These are phyloP conservation scores for Cremastinae sp. DNA, from an alignment of 2,888 invertebrate species.

Conservation along the genomic window DNA sequence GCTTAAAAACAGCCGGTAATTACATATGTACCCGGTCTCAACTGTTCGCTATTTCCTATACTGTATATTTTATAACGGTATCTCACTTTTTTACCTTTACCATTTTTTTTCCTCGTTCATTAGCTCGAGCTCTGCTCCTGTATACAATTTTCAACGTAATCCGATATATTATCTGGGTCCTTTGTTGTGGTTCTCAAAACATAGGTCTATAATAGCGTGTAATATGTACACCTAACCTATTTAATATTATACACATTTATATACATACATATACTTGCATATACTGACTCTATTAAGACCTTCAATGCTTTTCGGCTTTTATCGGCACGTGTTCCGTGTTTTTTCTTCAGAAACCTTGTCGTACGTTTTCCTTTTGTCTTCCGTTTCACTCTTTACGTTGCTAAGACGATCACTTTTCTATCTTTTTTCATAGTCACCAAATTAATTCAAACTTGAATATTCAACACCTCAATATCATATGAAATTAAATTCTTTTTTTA, in stretches of 20 bases:
- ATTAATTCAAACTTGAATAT: no score
- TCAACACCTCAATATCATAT: no score
- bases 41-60: constrained; percentile 61
- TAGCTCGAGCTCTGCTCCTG: constrained; percentile 50
- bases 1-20: constrained; percentile 57
- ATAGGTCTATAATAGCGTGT: constrained; percentile 51
- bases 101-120: constrained; percentile 62
- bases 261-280: no score
- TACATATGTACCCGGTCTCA: constrained; percentile 55
- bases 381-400: not conserved
- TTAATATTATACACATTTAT: not conserved
- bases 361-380: constrained; percentile 2
- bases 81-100: constrained; percentile 50
- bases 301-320: constrained; percentile 50
- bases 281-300: constrained; percentile 41
- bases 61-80: constrained; percentile 69
- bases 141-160: constrained; percentile 58
- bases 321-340: constrained; percentile 52
- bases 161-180: constrained; percentile 65
- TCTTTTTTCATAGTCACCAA: no score
- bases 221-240: constrained; percentile 44
- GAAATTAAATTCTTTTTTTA: no score
- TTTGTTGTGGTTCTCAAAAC: constrained; percentile 67
- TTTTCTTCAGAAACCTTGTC: constrained; percentile 13
- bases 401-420: no score